Evolutionary conservation across 2,113 vertebrate species (phyloP).

Genomic region (Kryptolebias marmoratus): DNA sequence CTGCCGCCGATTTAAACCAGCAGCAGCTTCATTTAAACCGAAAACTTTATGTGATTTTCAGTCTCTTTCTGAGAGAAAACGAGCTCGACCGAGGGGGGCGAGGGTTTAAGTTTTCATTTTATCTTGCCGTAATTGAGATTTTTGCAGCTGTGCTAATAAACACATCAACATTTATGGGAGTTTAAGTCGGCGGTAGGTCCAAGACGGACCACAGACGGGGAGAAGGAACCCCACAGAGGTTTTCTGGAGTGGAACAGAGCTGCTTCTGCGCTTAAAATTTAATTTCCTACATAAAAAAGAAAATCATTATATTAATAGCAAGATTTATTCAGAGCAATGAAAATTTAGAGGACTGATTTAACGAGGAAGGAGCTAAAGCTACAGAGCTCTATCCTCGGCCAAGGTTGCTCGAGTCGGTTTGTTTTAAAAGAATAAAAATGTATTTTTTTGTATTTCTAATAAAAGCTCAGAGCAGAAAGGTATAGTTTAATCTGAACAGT

Average conservation of each 20-base stretch:
- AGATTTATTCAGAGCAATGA: constrained; percentile 32
- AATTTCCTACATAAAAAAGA: constrained; percentile 5
- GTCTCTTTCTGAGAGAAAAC: constrained; percentile 9
- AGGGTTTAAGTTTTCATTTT: constrained; percentile 11
- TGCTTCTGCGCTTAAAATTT: constrained; percentile 44
- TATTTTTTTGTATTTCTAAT: too few relatives aligned
- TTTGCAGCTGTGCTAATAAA: neutral
- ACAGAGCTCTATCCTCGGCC: too few relatives aligned
- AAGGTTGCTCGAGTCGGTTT: too few relatives aligned
- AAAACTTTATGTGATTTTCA: neutral
- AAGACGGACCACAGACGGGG: constrained; percentile 32
- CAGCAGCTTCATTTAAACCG: neutral
- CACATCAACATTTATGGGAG: constrained; percentile 36
- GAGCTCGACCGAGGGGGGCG: neutral
- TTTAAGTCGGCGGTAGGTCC: constrained; percentile 35
- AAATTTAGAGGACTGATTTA: neutral
- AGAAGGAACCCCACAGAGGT: constrained; percentile 51
- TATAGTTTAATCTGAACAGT: too few relatives aligned
- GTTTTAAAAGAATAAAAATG: too few relatives aligned
- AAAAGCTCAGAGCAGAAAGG: too few relatives aligned
- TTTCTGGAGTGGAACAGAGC: constrained; percentile 26
- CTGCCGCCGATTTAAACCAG: constrained; percentile 6
- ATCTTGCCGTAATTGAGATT: neutral
- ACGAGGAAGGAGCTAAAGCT: too few relatives aligned
- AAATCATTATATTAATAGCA: constrained; percentile 37